Evolutionary conservation across 2,888 invertebrate genomes (phyloP).

Genomic region (Pollenia griseotomentosa): DNA sequence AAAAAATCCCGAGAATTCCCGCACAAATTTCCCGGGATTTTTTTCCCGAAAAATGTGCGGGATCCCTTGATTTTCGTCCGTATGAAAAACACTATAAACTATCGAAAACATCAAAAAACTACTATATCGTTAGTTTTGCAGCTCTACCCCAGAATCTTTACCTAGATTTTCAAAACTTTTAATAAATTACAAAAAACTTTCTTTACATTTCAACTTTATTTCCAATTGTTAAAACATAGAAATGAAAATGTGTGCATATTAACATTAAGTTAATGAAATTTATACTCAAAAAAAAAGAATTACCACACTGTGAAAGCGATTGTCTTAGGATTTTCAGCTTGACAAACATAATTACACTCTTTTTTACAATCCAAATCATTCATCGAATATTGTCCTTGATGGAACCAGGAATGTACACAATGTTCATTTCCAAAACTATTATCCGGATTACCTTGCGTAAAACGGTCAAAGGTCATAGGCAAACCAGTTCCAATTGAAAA

Average conservation of each 20-base stretch:
- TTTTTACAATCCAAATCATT: slow-evolving; percentile 62
- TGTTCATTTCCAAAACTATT: slow-evolving; percentile 57
- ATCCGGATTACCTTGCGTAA: slow-evolving; percentile 54
- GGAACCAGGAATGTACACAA: slow-evolving; percentile 53
- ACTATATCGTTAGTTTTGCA: too few relatives aligned
- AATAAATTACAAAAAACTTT: too few relatives aligned
- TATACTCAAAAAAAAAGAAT: not conserved
- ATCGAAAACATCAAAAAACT: too few relatives aligned
- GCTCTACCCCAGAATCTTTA: too few relatives aligned
- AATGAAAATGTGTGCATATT: not conserved
- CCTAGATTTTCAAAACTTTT: too few relatives aligned
- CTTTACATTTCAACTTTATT: too few relatives aligned
- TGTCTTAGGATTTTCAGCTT: slow-evolving; percentile 62
- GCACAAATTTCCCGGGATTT: too few relatives aligned
- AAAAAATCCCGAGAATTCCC: too few relatives aligned
- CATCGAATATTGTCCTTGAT: slow-evolving; percentile 55
- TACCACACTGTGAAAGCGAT: slow-evolving; percentile 57
- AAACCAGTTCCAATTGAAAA: slow-evolving; percentile 52
- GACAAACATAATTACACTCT: slow-evolving; percentile 56
- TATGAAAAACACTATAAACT: too few relatives aligned
- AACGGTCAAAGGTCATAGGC: slow-evolving; percentile 54
- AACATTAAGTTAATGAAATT: not conserved
- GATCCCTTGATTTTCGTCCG: too few relatives aligned
- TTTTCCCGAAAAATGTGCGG: too few relatives aligned
- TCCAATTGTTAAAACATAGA: too few relatives aligned